Percentiles rank a stretch among this genome's conserved stretches.
These are phyloP conservation scores for Metacarcinus magister DNA, from an alignment of 2,888 invertebrate species.

Conservation along the genomic window DNA sequence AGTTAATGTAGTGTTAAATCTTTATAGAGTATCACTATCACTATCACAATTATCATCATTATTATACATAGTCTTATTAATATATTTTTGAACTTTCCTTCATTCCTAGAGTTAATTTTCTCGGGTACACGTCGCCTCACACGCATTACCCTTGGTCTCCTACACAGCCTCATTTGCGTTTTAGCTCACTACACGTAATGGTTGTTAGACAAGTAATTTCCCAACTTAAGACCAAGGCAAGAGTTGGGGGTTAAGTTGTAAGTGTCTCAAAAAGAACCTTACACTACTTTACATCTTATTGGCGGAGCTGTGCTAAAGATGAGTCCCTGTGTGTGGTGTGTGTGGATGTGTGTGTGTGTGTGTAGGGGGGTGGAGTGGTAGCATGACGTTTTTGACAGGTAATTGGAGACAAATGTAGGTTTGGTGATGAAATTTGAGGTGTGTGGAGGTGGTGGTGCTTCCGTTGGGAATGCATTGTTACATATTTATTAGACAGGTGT, in stretches of 20 bases:
- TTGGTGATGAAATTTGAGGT: no score
- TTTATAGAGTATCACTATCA: neutral
- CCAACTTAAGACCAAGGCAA: neutral
- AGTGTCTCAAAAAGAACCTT: neutral
- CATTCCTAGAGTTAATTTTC: neutral
- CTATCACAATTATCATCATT: neutral
- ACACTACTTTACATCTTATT: conserved; percentile 3
- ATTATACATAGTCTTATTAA: neutral
- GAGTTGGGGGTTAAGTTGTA: neutral
- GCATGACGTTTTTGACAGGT: no score
- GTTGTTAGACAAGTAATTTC: conserved; percentile 17
- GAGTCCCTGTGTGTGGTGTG: conserved; percentile 46
- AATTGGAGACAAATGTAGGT: no score
- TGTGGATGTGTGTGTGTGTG: no score
- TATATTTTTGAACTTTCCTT: neutral
- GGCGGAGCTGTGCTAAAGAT: neutral
- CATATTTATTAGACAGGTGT: no score
- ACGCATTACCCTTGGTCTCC: neutral
- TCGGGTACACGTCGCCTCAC: neutral
- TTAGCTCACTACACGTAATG: neutral
- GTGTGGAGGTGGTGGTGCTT: no score
- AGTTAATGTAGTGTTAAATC: no score
- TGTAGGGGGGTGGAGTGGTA: no score
- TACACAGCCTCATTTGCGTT: neutral
- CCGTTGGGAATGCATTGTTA: no score